Evolutionary conservation across 2,113 vertebrate species (phyloP).

Genomic region (Acinonyx jubatus): DNA sequence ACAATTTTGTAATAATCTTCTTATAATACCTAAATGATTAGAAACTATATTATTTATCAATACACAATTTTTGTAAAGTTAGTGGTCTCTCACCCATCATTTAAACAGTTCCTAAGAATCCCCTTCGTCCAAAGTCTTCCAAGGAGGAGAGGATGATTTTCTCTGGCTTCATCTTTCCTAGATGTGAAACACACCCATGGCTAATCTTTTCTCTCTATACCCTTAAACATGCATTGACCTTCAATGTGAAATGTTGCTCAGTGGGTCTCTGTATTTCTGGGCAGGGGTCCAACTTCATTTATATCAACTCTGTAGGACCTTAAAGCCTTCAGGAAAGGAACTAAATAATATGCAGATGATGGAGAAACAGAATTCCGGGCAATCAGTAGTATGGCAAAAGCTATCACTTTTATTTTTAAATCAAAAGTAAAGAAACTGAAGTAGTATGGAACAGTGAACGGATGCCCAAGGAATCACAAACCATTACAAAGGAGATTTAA

Average conservation of each 20-base stretch:
- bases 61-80: conserved; percentile 1
- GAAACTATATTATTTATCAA: background rate
- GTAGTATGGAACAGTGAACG: background rate
- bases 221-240: background rate
- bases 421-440: background rate
- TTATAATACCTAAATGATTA: background rate
- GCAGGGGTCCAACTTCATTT: background rate
- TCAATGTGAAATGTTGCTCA: background rate
- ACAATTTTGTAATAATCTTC: background rate
- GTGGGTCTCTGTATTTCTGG: background rate
- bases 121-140: background rate
- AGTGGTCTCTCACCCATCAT: background rate
- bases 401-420: background rate
- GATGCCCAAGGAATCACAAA: background rate
- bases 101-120: background rate
- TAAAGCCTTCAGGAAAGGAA: background rate
- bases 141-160: background rate
- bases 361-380: background rate
- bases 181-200: background rate
- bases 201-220: background rate
- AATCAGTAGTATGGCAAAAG: background rate
- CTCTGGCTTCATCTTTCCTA: background rate
- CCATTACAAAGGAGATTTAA: background rate
- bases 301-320: background rate
- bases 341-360: background rate